Evolutionary conservation across 2,797 vertebrate genomes (phyloP), one percentile per base, ranked within the genome.

Genomic region (Melanotaenia boesemani): DNA sequence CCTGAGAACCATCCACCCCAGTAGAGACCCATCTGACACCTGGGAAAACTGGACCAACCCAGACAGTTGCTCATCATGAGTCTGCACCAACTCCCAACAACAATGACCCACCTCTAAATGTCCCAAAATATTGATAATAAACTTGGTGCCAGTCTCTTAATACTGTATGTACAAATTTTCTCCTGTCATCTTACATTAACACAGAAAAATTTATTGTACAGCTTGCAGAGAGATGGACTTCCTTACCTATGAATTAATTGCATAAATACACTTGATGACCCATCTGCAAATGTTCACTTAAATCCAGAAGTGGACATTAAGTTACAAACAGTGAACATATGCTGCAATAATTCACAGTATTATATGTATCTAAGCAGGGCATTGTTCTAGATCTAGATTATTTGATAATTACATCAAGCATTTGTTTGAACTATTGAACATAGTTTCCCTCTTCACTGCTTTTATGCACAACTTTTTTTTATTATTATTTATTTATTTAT

Each of bases 381-480:
- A 50, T 70, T 63, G 41, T 48, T 39, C 6, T 24, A 15, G 28
- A 59, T 44, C 68, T 68, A 59, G 50, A 62, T 26, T 54, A 64
- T 64, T 58, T 57, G 64, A 60, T 84, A 68, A 76, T 84, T 79
- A 74, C 67, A 44, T 60, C 60, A 65, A 54, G 60, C 32, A 41
- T 62, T 57, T 37, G n/a, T 39, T 30, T 20, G 11, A 74, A 26
- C 32, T 1, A 24, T 67, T 63, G 65, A 76, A 69, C 32, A 58
- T 20, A 76, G 48, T 67, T 66, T 65, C 57, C 67, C 74, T 60
- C 63, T 9, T 81, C 30, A n/a, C 44, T 58, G 9, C 68, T 86
- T 87, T 86, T 72, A 86, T 86, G 77, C 77, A 30, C 28, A 30
- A 5, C 5, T 30, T 30, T 70, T 73, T 58, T 37, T 11, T 34